A percentile compares a stretch with the other conserved stretches of the same genome.
Conservation (phyloP, 2,797 vertebrate genomes). For the Aselliscus stoliczkanus region DNA sequence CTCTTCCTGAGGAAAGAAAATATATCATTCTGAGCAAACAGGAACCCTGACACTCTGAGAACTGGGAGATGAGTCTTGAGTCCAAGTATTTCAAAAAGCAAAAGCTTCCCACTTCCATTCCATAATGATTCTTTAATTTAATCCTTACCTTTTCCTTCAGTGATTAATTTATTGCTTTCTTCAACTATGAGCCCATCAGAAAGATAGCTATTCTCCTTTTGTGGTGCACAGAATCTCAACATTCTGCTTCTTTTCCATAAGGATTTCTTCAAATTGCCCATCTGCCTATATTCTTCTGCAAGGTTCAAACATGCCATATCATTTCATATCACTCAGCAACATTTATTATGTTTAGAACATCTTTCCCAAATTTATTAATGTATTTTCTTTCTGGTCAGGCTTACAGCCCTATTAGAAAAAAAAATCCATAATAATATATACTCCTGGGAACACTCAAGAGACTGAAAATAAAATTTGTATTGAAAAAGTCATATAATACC, state of each 20-base stretch:
- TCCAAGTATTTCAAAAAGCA: background rate
- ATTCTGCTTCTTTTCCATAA: background rate
- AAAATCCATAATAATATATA: background rate
- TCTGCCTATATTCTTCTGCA: background rate
- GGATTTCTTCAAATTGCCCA: background rate
- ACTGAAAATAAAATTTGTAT: background rate
- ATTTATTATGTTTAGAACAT: background rate
- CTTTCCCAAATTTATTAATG: background rate
- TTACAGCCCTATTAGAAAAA: background rate
- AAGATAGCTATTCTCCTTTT: background rate
- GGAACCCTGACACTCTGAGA: background rate
- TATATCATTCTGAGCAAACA: background rate
- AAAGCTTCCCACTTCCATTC: background rate
- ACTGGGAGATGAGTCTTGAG: background rate
- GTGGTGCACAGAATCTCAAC: background rate
- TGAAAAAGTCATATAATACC: background rate
- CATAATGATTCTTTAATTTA: background rate
- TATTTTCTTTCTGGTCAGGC: background rate
- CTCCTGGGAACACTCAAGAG: background rate
- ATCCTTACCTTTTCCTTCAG: background rate
- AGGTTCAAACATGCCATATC: background rate
- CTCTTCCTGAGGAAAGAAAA: background rate
- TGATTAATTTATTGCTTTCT: background rate
- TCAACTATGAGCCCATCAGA: background rate
- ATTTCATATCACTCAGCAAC: background rate